Evolutionary conservation across 2,113 vertebrate genomes (phyloP).

Genomic region (Elachura formosa): DNA sequence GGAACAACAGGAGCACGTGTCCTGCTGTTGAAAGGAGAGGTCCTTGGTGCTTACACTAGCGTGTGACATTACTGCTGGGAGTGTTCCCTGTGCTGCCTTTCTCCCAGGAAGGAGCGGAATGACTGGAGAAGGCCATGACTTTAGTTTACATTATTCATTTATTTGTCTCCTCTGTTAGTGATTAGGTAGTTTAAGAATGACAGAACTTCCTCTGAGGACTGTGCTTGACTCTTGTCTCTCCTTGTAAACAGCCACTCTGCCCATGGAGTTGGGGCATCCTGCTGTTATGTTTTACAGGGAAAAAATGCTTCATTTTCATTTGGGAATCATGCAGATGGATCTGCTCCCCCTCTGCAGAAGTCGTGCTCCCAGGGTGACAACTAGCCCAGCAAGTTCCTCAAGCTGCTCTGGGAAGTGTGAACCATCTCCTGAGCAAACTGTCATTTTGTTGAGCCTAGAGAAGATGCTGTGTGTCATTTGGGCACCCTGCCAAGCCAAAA

Average conservation of each 20-base stretch:
- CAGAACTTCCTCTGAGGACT: background rate
- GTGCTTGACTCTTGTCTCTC: background rate
- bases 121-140: background rate
- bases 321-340: fast-evolving
- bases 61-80: background rate
- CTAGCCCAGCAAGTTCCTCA: background rate
- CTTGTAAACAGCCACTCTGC: background rate
- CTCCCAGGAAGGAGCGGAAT: background rate
- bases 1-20: fast-evolving
- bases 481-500: background rate
- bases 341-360: background rate
- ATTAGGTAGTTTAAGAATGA: background rate
- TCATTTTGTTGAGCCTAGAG: background rate
- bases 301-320: background rate
- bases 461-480: background rate
- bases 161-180: background rate
- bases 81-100: background rate
- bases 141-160: background rate
- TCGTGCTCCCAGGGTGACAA: background rate
- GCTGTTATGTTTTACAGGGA: background rate
- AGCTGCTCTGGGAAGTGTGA: background rate
- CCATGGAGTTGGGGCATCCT: background rate
- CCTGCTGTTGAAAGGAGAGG: background rate
- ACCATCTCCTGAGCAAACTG: background rate
- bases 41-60: background rate